Evolutionary conservation across 2,888 invertebrate species (phyloP).

Genomic region (Drosophila infuscata): DNA sequence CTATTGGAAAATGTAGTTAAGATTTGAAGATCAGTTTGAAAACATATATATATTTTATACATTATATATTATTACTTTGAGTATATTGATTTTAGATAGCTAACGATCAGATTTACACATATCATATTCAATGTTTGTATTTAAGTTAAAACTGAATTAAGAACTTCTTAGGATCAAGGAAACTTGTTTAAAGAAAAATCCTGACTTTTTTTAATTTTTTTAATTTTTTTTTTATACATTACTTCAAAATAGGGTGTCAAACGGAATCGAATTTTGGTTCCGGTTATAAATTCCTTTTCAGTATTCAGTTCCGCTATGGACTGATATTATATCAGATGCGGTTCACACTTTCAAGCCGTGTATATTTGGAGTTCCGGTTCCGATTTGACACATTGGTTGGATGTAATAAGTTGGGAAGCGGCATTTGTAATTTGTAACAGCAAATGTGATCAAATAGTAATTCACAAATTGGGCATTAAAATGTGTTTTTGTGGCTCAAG

Average conservation of each 20-base stretch:
- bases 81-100: too few species aligned
- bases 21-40: not conserved
- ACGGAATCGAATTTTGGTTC: not conserved
- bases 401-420: not conserved
- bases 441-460: constrained; percentile 2
- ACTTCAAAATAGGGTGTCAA: not conserved
- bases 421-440: not conserved
- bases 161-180: not conserved
- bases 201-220: too few species aligned
- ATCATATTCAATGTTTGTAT: not conserved
- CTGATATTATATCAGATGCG: not conserved
- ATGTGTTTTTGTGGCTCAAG: constrained; percentile 1
- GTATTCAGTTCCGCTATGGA: not conserved
- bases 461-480: constrained; percentile 2
- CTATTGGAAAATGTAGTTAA: not conserved
- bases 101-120: too few species aligned
- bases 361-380: not conserved
- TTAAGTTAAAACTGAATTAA: not conserved
- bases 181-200: not conserved
- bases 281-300: not conserved
- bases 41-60: not conserved
- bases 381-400: not conserved
- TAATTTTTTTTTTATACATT: too few species aligned
- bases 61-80: too few species aligned
- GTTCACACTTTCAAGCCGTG: not conserved